Conservation (phyloP, 1,140 invertebrate genomes). For the Epicauta chinensis region DNA sequence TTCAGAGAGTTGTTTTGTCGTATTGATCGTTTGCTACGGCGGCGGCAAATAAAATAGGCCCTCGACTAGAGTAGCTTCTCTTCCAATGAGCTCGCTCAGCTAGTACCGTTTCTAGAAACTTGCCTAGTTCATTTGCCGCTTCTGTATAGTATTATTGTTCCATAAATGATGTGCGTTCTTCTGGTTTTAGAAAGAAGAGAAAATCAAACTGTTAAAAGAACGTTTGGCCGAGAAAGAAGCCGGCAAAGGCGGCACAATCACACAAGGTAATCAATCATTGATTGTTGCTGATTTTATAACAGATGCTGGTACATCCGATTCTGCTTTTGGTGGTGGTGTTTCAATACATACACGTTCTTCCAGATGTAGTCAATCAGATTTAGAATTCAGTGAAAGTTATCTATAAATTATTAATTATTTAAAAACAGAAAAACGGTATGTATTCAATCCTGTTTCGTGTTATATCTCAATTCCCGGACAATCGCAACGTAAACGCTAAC, state of each 20-base stretch:
- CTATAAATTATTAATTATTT: constrained; percentile 49
- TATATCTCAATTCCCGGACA: no score
- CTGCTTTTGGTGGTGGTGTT: constrained; percentile 62
- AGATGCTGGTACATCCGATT: constrained; percentile 69
- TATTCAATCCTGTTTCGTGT: no score
- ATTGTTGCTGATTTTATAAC: constrained; percentile 68
- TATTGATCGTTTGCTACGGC: no score
- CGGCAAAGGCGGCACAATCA: constrained; percentile 39
- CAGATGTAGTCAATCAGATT: constrained; percentile 70
- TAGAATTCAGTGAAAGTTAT: constrained; percentile 84
- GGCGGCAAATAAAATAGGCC: constrained; percentile 4
- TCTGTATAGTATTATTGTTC: no score
- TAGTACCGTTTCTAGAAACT: no score
- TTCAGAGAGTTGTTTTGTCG: constrained; percentile 44
- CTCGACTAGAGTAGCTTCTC: no score
- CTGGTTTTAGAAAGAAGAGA: constrained; percentile 76
- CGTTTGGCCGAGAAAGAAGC: constrained; percentile 69
- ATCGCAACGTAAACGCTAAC: no score
- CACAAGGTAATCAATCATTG: constrained; percentile 48
- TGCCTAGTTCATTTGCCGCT: no score
- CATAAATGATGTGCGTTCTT: no score
- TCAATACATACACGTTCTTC: constrained; percentile 70
- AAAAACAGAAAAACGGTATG: no score
- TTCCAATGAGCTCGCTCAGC: no score
- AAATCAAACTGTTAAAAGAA: constrained; percentile 71